Evolutionary conservation across 1,140 invertebrate species (phyloP).

Genomic region (Drosophila tristis): DNA sequence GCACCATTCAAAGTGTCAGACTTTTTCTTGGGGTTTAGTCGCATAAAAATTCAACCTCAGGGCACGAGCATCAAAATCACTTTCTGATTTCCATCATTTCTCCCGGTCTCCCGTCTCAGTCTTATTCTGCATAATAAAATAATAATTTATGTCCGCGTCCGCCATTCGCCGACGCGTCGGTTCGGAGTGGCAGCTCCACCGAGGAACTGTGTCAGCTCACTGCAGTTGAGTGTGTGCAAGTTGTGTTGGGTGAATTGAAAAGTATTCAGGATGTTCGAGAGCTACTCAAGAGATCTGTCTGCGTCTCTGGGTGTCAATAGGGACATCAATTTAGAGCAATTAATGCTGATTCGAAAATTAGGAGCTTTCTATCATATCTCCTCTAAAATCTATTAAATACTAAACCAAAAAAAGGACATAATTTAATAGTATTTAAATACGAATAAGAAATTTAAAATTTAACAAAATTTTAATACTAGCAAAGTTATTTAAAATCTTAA

Average conservation of each 20-base stretch:
- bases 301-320: too few relatives aligned
- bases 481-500: too few relatives aligned
- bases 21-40: constrained; percentile 43
- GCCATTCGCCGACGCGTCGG: neutral
- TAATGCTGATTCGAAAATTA: too few relatives aligned
- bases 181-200: constrained; percentile 44
- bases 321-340: too few relatives aligned
- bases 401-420: too few relatives aligned
- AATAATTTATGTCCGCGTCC: constrained; percentile 57
- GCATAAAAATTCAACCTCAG: constrained; percentile 54
- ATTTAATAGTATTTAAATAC: too few relatives aligned
- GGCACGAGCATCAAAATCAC: constrained; percentile 38
- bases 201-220: constrained; percentile 58
- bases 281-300: too few relatives aligned
- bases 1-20: constrained; percentile 42
- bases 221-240: neutral
- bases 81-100: constrained; percentile 22
- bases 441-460: too few relatives aligned
- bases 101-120: neutral
- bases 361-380: too few relatives aligned
- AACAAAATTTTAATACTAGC: too few relatives aligned
- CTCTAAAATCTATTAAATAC: too few relatives aligned
- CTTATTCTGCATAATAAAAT: constrained; percentile 58
- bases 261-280: neutral
- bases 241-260: neutral